Percentiles rank a stretch among this genome's conserved stretches.
Evolutionary conservation across 1,140 invertebrate species (phyloP).

Genomic region (Drosophila bocqueti): DNA sequence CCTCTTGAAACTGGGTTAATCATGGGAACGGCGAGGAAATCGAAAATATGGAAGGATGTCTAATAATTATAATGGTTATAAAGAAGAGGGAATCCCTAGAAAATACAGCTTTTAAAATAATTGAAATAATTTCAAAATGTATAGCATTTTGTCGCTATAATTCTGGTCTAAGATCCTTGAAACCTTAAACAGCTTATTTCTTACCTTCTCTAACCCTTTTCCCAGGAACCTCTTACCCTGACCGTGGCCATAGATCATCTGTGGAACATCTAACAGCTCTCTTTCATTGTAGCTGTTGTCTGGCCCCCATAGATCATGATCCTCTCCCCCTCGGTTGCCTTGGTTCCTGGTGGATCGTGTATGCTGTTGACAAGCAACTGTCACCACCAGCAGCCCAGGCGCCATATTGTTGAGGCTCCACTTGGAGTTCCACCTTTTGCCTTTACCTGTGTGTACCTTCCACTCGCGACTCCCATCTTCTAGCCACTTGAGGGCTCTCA

Average conservation of each 20-base stretch:
- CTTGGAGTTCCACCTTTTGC: slow-evolving; percentile 45
- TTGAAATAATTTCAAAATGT: neutral
- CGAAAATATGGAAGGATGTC: neutral
- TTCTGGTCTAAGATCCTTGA: too few species aligned
- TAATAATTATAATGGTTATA: neutral
- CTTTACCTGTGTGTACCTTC: slow-evolving; percentile 8
- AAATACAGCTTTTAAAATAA: too few species aligned
- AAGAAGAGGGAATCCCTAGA: neutral
- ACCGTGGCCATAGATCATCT: slow-evolving; percentile 37
- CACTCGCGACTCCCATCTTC: neutral
- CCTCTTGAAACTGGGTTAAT: slow-evolving; percentile 38
- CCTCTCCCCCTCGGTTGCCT: slow-evolving; percentile 17
- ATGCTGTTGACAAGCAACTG: slow-evolving; percentile 76
- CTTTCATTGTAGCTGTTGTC: slow-evolving; percentile 43
- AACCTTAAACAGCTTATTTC: neutral
- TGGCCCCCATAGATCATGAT: slow-evolving; percentile 52
- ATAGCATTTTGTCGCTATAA: neutral
- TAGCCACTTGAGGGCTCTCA: slow-evolving; percentile 28
- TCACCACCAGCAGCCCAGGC: slow-evolving; percentile 71
- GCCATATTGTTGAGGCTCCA: slow-evolving; percentile 61
- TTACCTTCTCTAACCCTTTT: slow-evolving; percentile 3
- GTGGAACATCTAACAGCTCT: slow-evolving; percentile 50
- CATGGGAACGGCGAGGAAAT: slow-evolving; percentile 26
- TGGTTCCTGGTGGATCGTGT: slow-evolving; percentile 38
- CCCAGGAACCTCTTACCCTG: neutral